Conservation (phyloP, 2,888 invertebrate genomes). For the Epirrita christyi region DNA sequence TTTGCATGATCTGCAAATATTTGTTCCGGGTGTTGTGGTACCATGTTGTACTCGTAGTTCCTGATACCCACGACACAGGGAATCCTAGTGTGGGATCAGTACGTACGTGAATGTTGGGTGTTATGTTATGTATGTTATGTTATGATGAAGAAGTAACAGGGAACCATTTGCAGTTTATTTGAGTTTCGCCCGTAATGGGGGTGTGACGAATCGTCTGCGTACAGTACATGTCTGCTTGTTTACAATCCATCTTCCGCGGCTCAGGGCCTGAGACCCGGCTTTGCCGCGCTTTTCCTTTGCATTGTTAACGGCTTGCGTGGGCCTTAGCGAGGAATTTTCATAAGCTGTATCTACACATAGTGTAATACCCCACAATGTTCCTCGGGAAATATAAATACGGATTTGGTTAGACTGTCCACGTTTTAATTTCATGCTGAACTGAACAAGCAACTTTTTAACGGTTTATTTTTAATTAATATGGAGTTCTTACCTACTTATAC, state of each 20-base stretch:
- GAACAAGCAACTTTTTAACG: slow-evolving; percentile 10
- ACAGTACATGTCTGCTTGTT: slow-evolving; percentile 61
- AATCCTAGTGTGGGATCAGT: no score
- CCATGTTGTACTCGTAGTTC: no score
- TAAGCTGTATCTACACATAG: slow-evolving; percentile 9
- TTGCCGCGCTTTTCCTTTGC: slow-evolving; percentile 48
- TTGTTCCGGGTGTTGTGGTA: no score
- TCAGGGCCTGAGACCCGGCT: slow-evolving; percentile 48
- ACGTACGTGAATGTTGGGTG: no score
- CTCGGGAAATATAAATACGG: slow-evolving; percentile 2
- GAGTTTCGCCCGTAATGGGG: slow-evolving; percentile 48
- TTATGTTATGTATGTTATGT: no score
- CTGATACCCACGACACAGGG: no score
- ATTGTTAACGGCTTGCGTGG: slow-evolving; percentile 45
- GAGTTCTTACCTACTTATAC: background rate
- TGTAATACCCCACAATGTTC: slow-evolving; percentile 7
- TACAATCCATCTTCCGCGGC: slow-evolving; percentile 53
- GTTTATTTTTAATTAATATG: slow-evolving; percentile 18
- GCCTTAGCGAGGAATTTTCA: slow-evolving; percentile 28
- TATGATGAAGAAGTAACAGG: no score
- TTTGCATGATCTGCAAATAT: no score
- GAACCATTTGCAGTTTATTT: slow-evolving; percentile 57
- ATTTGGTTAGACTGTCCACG: background rate
- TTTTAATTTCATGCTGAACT: slow-evolving; percentile 10
- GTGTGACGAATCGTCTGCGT: slow-evolving; percentile 61